A percentile compares a stretch with the other conserved stretches of the same genome.
These are phyloP conservation scores for Platalea minor DNA, from an alignment of 2,797 vertebrate genomes.

Conservation along the genomic window DNA sequence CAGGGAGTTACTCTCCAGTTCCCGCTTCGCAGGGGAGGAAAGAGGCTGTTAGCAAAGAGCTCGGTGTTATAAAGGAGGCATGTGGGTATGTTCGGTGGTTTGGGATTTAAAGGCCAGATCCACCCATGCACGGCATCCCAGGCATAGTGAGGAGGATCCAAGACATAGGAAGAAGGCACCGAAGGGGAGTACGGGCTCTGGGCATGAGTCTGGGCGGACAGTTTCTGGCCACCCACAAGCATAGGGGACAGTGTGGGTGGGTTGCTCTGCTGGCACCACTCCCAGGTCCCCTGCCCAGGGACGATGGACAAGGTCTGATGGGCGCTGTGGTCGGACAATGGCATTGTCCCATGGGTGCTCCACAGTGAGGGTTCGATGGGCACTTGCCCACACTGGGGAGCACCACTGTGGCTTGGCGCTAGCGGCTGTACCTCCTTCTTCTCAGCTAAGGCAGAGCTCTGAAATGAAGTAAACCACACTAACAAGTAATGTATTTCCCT, in stretches of 20 bases:
- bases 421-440: not conserved
- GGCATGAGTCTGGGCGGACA: not conserved
- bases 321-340: not conserved
- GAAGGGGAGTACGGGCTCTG: not conserved
- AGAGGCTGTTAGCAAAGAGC: not conserved
- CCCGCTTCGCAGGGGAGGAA: not conserved
- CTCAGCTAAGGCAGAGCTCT: not conserved
- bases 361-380: not conserved
- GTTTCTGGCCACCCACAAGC: not conserved
- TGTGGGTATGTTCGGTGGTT: accelerated
- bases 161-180: not conserved
- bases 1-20: not conserved
- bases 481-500: not conserved
- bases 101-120: not conserved
- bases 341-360: not conserved
- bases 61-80: not conserved
- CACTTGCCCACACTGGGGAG: not conserved
- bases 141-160: not conserved
- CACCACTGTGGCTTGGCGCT: not conserved
- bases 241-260: not conserved
- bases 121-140: accelerated
- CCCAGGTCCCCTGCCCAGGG: not conserved
- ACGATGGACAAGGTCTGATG: not conserved
- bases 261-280: accelerated
- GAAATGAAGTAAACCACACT: not conserved